These are phyloP conservation scores for Gryllus longicercus DNA, from an alignment of 2,888 invertebrate genomes.

Conservation along the genomic window DNA sequence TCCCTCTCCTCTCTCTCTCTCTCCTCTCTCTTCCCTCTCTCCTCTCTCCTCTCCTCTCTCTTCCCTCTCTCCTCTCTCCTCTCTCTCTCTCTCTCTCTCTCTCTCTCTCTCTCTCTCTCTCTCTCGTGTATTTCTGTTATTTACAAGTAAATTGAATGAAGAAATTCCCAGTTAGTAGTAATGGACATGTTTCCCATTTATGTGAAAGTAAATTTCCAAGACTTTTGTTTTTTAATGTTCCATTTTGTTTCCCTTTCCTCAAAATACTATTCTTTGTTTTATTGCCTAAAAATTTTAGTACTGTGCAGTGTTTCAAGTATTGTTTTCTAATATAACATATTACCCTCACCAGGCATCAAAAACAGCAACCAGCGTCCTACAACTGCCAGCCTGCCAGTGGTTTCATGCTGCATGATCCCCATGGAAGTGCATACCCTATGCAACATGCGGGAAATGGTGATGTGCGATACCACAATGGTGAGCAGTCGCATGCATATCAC, in stretches of 20 bases:
- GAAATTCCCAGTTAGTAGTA: too few species aligned
- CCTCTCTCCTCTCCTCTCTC: too few species aligned
- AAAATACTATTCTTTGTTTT: background rate
- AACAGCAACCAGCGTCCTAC: conserved; percentile 30
- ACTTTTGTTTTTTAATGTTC: background rate
- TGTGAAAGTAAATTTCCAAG: too few species aligned
- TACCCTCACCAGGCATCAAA: conserved; percentile 18
- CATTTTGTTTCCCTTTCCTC: background rate
- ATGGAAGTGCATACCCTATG: conserved; percentile 11
- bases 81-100: too few species aligned
- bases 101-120: too few species aligned
- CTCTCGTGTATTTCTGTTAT: too few species aligned
- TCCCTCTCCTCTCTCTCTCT: too few species aligned
- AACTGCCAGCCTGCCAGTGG: conserved; percentile 43
- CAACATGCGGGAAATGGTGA: conserved; percentile 30
- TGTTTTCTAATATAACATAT: background rate
- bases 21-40: too few species aligned
- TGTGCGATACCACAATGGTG: conserved; percentile 61
- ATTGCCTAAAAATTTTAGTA: background rate
- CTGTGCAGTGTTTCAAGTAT: conserved; percentile 20
- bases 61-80: too few species aligned
- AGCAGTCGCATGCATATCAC: conserved; percentile 47
- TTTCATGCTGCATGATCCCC: conserved; percentile 64
- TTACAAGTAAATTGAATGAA: too few species aligned
- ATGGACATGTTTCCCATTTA: too few species aligned